Evolutionary conservation across 1,140 invertebrate genomes (phyloP), one percentile per base, ranked within the genome.

Genomic region (Bombyx mori): DNA sequence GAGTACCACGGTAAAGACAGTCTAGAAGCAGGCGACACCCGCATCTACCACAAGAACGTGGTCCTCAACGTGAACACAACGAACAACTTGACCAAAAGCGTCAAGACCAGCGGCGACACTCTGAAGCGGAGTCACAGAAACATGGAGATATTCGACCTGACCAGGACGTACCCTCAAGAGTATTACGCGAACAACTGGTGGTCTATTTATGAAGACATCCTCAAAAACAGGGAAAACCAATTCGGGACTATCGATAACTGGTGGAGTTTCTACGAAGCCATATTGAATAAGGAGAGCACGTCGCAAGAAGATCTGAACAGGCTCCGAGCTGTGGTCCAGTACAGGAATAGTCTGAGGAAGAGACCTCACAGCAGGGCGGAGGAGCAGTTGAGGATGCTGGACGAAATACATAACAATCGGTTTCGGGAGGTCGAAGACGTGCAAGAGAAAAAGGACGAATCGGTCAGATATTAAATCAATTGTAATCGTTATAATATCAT

Each of bases 111-210:
- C 2, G 58, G 62, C 9, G 60, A 66, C 22, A 74, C 63, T 12
- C 52, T 72, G 7, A 69, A 74, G 60, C 70, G n/a, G 68, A 69
- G 8, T 62, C 62, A 18, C n/a, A 68, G 44, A 62, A 79, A 82
- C 42, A 74, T 68, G 54, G 77, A 84, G 68, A 87, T 86, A 3
- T 79, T 77, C 56, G 81, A 87, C 26, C 44, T 88, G 44, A 86
- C 77, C 0, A 52, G 79, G 6, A 86, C 82, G 3, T 88, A 89
- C 53, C 86, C 88, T 0, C 47, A 69, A 10, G 69, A 89, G 57
- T 89, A 86, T 57, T 89, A 89, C 70, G 88, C 88, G 0, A 88
- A 88, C 63, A 89, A 89, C 63, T 89, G 88, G 88, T 89, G 88
- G 88, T 69, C 75, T 0, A 89, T 89, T 8, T 89, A 89, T 69